These are phyloP conservation scores for Bubalus kerabau DNA, from an alignment of 2,113 vertebrate species.

Conservation along the genomic window DNA sequence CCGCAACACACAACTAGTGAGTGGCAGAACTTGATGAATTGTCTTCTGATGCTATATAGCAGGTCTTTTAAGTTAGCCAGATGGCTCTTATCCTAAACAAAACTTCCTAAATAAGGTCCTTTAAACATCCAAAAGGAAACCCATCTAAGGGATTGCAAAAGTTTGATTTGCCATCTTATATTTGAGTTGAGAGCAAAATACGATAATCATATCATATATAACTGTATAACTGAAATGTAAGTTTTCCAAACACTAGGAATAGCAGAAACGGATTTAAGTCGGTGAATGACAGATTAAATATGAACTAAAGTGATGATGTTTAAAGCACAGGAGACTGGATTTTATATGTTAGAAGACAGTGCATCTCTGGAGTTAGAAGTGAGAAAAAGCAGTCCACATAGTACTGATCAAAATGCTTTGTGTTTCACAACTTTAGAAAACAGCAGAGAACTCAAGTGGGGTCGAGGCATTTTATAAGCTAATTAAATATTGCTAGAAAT, in stretches of 20 bases:
- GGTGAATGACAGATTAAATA: not conserved
- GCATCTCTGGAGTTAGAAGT: not conserved
- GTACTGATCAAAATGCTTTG: not conserved
- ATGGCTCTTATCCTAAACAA: not conserved
- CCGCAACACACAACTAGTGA: not conserved
- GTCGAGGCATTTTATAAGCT: not conserved
- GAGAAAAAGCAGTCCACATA: not conserved
- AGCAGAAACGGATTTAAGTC: not conserved
- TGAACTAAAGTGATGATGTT: not conserved
- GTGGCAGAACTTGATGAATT: not conserved
- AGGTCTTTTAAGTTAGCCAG: not conserved
- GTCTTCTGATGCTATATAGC: not conserved
- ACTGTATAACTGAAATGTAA: not conserved
- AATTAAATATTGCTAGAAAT: constrained; percentile 11
- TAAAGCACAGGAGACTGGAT: not conserved
- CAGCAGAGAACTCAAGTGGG: not conserved
- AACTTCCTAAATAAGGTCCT: not conserved
- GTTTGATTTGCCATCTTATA: not conserved
- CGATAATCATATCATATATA: not conserved
- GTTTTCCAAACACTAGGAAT: not conserved
- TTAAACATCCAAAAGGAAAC: not conserved
- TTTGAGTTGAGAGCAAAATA: not conserved
- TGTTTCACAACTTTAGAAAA: not conserved
- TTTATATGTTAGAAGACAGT: not conserved
- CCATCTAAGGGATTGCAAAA: not conserved